Percentiles rank a stretch among this genome's conserved stretches.
Conservation (phyloP, 2,888 invertebrate species). For the Muschampia staudingeri region DNA sequence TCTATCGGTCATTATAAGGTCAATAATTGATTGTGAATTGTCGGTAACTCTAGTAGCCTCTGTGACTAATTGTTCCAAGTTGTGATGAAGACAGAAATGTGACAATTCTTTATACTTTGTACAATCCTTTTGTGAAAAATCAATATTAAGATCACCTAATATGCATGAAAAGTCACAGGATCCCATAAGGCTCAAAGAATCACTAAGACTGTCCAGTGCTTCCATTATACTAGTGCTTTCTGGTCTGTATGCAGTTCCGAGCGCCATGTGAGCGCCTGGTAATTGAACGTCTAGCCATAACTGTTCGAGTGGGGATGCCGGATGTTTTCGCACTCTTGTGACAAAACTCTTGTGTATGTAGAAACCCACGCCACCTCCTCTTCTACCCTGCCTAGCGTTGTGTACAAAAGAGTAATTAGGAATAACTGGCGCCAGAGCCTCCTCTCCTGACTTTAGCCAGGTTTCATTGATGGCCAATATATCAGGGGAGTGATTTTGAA, state of each 20-base stretch:
- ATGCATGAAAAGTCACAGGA: neutral
- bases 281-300: neutral
- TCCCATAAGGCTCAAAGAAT: neutral
- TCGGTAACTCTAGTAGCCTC: neutral
- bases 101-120: neutral
- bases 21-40: neutral
- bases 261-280: neutral
- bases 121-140: neutral
- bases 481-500: conserved; percentile 1
- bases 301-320: neutral
- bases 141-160: neutral
- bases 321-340: neutral
- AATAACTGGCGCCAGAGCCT: neutral
- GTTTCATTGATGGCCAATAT: conserved; percentile 38
- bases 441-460: neutral
- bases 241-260: neutral
- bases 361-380: neutral
- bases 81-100: neutral
- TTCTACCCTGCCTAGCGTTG: neutral
- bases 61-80: neutral
- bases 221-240: neutral
- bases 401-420: neutral
- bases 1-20: neutral
- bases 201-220: neutral
- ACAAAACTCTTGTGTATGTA: neutral